phyloP scores from a whole-genome alignment of 2,113 vertebrate species.

The Rhea americana region DNA sequence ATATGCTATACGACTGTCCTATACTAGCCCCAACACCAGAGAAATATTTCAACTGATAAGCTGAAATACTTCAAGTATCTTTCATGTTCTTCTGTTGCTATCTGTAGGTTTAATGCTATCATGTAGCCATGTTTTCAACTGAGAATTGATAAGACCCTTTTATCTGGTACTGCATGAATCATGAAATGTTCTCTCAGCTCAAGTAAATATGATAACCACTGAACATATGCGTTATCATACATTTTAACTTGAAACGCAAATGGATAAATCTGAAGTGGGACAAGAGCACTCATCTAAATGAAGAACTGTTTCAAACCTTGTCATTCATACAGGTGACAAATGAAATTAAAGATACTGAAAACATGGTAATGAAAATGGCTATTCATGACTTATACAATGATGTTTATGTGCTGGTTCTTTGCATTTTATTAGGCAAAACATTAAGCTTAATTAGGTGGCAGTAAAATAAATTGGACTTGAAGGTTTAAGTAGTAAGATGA shows the following conservation, averaged over 20 bases:
- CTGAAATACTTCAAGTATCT: neutral
- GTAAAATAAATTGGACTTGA: neutral
- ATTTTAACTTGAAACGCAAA: neutral
- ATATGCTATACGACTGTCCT: neutral
- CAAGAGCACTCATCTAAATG: neutral
- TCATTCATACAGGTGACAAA: neutral
- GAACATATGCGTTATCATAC: neutral
- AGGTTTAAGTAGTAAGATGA: neutral
- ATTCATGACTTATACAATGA: accelerated
- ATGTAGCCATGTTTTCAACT: neutral
- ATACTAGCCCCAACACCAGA: neutral
- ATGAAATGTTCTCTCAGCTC: neutral
- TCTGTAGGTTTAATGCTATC: neutral
- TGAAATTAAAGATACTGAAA: neutral
- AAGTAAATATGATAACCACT: neutral
- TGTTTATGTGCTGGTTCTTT: neutral
- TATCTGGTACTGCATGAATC: neutral
- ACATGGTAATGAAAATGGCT: neutral
- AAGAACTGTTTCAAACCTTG: neutral
- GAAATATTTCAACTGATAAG: neutral
- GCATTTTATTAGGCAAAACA: neutral
- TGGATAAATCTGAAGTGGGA: neutral
- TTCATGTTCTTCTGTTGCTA: neutral
- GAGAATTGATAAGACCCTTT: neutral
- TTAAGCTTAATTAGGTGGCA: neutral